Percentiles rank a stretch among this genome's conserved stretches.
Conservation (phyloP, 2,888 invertebrate species). For the Hirtodrosophila histrioides region DNA sequence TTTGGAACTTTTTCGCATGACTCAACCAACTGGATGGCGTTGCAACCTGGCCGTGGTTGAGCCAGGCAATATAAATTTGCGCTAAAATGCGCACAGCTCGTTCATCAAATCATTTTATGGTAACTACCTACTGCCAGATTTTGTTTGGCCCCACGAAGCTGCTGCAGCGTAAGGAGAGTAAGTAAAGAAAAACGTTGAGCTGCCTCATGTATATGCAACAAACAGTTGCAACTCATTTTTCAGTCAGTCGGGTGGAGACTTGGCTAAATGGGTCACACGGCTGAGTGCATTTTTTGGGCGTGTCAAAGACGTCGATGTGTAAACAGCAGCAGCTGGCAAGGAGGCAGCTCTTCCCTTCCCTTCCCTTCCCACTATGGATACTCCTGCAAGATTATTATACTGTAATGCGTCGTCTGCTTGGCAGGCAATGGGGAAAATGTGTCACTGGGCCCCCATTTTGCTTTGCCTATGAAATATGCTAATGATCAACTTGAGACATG, state of each 20-base stretch:
- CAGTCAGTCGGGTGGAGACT: slow-evolving; percentile 37
- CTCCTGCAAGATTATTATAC: slow-evolving; percentile 33
- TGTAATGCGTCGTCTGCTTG: slow-evolving; percentile 27
- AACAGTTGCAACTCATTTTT: slow-evolving; percentile 45
- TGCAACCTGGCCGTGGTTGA: slow-evolving; percentile 16
- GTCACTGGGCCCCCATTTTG: slow-evolving; percentile 32
- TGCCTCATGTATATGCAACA: slow-evolving; percentile 55
- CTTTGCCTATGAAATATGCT: slow-evolving; percentile 73
- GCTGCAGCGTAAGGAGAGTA: too few species aligned
- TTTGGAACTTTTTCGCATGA: slow-evolving; percentile 18
- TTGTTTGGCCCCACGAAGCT: too few species aligned
- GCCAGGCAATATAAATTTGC: slow-evolving; percentile 44
- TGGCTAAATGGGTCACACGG: slow-evolving; percentile 74
- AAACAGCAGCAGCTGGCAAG: slow-evolving; percentile 46
- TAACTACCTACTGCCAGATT: slow-evolving; percentile 41
- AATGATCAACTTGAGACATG: slow-evolving; percentile 80
- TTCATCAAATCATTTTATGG: slow-evolving; percentile 77
- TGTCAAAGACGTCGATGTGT: slow-evolving; percentile 72
- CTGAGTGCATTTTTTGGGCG: slow-evolving; percentile 75
- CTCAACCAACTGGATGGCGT: background rate
- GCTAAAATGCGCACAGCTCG: slow-evolving; percentile 55
- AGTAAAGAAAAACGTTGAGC: too few species aligned
- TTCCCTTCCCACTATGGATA: background rate
- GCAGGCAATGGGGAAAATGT: slow-evolving; percentile 38
- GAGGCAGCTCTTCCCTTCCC: background rate